Base-by-base conservation (phyloP, 2,888 invertebrate species). In the Tubiluchus corallicola region DNA sequence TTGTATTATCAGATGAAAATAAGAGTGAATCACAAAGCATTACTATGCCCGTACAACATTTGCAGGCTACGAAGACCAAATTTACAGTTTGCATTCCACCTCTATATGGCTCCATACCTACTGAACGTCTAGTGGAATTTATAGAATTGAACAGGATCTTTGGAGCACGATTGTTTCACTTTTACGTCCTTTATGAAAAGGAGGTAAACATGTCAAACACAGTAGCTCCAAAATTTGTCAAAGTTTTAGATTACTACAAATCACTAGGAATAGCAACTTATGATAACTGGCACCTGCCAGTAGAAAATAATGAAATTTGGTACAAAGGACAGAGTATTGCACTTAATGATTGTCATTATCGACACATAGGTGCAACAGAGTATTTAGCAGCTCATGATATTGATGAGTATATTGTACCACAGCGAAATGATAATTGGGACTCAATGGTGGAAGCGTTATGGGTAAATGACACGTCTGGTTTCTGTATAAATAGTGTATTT, bases 311-410 rank as follows among this genome's bases (percentile, higher is more conserved):
- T 9, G 42, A 50, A 13, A 54, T 61, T 4, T 62, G 63, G 63
- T 58, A 61, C 46, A 49, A 58, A 43, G 63, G 61, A 1, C 63
- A 63, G 45, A 51, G 57, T 15, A 29, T 61, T 16, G 55, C 61
- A n/a, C 54, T 60, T 44, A 60, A 61, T 44, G 60, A 63, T 50
- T 63, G 63, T 45, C 53, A 62, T 2, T 59, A 62, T 49, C 50
- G 56, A 21, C 53, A 53, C 41, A 61, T 61, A 57, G 51, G 53
- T 4, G 43, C 46, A 3, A 57, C 52, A 47, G 49, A 55, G 37
- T 58, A 55, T 49, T 46, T 59, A 9, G 53, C 56, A 19, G 61
- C 62, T 47, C 49, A 59, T 38, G 63, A 63, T 46, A 47, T 62
- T 15, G 63, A 63, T 49, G 63, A 63, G 51, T 54, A 60, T 39